Evolutionary conservation across 1,140 invertebrate genomes (phyloP).

Genomic region (Monomorium pharaonis): DNA sequence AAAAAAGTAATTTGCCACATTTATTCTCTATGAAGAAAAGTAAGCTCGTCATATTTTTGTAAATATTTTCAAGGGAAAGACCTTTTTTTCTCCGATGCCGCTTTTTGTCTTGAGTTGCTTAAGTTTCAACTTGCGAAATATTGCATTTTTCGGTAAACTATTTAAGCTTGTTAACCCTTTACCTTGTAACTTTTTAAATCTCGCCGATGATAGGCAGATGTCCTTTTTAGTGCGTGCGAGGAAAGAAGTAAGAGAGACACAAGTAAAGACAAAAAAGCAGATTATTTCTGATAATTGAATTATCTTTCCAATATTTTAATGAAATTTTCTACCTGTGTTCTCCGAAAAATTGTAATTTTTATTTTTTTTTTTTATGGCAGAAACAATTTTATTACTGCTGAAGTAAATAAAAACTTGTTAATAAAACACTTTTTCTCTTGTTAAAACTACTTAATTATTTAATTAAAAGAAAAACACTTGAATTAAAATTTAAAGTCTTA

Average conservation of each 20-base stretch:
- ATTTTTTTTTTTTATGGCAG: background rate
- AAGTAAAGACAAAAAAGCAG: background rate
- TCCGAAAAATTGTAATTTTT: background rate
- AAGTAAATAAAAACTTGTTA: background rate
- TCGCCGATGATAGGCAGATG: background rate
- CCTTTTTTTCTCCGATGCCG: background rate
- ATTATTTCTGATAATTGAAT: background rate
- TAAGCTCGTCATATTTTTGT: background rate
- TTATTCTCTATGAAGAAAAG: background rate
- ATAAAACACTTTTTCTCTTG: background rate
- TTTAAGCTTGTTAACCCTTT: slow-evolving; percentile 51
- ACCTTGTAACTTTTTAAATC: slow-evolving; percentile 51
- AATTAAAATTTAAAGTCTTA: background rate
- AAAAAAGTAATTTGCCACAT: background rate
- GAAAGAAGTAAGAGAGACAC: background rate
- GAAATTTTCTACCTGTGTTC: background rate
- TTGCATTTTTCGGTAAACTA: slow-evolving; percentile 37
- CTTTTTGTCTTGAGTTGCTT: slow-evolving; percentile 28
- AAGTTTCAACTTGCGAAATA: slow-evolving; percentile 29
- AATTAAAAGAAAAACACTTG: background rate
- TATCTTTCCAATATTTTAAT: slow-evolving; percentile 16
- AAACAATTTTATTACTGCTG: background rate
- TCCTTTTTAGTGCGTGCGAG: slow-evolving; percentile 22
- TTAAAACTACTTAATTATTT: background rate
- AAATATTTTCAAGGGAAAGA: slow-evolving; percentile 25